These are phyloP conservation scores for Lycophotia porphyrea DNA, from an alignment of 2,888 invertebrate genomes.

Conservation along the genomic window DNA sequence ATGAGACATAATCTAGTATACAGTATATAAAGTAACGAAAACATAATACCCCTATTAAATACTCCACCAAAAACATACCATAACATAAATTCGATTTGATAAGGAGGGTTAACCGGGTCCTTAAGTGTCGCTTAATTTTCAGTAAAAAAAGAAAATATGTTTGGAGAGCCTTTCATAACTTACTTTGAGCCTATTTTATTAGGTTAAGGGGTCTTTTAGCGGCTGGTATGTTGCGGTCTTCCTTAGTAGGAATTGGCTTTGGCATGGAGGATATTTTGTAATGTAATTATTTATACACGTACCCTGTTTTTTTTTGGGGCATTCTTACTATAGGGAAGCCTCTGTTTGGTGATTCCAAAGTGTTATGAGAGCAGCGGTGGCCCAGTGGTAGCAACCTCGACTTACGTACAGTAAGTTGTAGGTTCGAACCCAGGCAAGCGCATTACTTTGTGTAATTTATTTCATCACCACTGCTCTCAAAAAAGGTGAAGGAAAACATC, in stretches of 20 bases:
- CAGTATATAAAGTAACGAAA: not conserved
- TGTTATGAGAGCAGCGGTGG: no score
- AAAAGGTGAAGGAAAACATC: no score
- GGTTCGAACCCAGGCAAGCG: no score
- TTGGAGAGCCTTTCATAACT: slow-evolving; percentile 51
- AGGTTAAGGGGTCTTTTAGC: slow-evolving; percentile 28
- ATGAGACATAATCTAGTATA: slow-evolving; percentile 9
- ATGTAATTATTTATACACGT: slow-evolving; percentile 33
- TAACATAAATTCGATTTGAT: slow-evolving; percentile 57
- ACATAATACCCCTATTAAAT: not conserved
- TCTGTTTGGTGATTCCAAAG: not conserved
- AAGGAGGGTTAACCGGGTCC: slow-evolving; percentile 40
- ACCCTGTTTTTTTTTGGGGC: not conserved
- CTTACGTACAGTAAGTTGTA: no score
- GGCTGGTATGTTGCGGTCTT: slow-evolving; percentile 31
- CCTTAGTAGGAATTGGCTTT: slow-evolving; percentile 6
- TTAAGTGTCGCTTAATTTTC: slow-evolving; percentile 54
- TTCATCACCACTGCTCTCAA: no score
- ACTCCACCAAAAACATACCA: no score
- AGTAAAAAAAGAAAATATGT: slow-evolving; percentile 51
- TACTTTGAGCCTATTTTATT: slow-evolving; percentile 53
- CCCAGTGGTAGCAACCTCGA: no score
- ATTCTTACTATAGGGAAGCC: not conserved
- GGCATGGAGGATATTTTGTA: slow-evolving; percentile 11
- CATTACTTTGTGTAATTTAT: no score